Conservation (phyloP, 2,113 vertebrate species). For the Equus przewalskii region DNA sequence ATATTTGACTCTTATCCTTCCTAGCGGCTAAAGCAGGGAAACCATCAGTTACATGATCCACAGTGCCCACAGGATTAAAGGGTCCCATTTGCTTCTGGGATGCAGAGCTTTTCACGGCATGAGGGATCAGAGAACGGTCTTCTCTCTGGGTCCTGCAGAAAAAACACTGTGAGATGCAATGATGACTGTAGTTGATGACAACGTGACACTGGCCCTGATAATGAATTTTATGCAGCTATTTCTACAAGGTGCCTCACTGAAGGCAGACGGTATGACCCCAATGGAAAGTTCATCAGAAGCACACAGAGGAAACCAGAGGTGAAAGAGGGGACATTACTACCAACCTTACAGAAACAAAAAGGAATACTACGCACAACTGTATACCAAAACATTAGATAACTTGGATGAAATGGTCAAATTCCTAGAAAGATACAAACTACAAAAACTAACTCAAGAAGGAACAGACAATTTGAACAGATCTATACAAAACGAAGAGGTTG, state of each 20-base stretch:
- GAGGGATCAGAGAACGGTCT: background rate
- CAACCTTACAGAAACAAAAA: slow-evolving; percentile 25
- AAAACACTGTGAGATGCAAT: no score
- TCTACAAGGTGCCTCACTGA: background rate
- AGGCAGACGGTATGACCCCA: background rate
- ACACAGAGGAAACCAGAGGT: background rate
- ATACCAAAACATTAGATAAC: background rate
- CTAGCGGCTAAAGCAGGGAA: background rate
- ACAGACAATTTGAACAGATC: background rate
- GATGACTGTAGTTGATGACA: no score
- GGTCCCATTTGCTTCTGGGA: background rate
- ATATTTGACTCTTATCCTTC: background rate
- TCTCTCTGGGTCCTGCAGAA: background rate
- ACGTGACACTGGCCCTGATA: background rate
- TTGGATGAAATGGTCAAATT: background rate
- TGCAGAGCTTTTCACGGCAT: background rate
- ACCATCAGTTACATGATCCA: no score
- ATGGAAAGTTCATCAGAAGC: background rate
- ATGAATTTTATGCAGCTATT: background rate
- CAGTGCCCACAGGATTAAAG: background rate
- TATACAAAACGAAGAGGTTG: background rate
- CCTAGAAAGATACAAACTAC: slow-evolving; percentile 12
- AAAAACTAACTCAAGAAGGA: background rate
- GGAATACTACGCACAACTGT: background rate
- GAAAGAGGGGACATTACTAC: background rate